phyloP scores from a whole-genome alignment of 2,113 vertebrate genomes.

The Ploceus nigricollis region DNA sequence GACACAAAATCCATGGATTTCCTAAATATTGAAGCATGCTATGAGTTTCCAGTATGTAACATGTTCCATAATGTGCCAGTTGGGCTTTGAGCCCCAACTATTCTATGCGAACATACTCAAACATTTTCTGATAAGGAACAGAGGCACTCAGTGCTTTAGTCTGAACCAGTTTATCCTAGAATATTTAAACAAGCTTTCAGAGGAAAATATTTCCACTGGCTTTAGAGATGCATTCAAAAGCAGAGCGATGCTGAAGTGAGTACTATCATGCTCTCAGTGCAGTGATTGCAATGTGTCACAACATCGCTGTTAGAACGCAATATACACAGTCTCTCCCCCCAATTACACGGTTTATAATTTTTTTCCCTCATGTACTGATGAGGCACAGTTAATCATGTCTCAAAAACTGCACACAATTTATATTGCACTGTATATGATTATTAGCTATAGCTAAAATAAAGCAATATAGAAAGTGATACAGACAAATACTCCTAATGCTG shows the following conservation, averaged over 20 bases:
- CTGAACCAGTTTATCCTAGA: neutral
- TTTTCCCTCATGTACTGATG: neutral
- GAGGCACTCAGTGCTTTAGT: neutral
- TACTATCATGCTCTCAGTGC: neutral
- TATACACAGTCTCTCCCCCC: neutral
- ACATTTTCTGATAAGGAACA: neutral
- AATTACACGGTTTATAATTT: neutral
- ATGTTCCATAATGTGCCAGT: neutral
- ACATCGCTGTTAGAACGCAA: neutral
- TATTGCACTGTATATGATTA: neutral
- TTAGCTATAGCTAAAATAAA: slow-evolving; percentile 15
- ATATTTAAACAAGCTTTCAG: neutral
- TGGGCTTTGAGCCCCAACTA: neutral
- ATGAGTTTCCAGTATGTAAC: accelerated
- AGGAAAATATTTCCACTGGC: slow-evolving; percentile 1
- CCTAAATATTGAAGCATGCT: neutral
- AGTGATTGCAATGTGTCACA: neutral
- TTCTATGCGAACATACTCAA: neutral
- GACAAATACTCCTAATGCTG: neutral
- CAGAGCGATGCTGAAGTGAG: neutral
- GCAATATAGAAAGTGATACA: neutral
- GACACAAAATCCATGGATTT: neutral
- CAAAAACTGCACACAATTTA: neutral
- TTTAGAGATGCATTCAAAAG: neutral
- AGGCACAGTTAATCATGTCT: neutral